Conservation (phyloP, 1,140 invertebrate species). For the Brachionus manjavacas region DNA sequence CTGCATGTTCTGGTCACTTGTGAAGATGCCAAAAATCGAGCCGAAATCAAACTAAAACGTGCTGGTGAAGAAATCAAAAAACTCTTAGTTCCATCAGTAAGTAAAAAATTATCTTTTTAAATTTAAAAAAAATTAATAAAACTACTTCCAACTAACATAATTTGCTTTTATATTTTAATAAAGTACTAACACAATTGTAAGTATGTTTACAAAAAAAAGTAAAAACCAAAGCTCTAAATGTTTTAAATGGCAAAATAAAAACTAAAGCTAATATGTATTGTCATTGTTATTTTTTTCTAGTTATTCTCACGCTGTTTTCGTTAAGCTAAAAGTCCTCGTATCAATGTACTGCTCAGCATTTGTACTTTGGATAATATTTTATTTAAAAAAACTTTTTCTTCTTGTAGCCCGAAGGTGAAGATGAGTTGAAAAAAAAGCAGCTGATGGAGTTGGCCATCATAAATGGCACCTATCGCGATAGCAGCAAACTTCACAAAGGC, state of each 20-base stretch:
- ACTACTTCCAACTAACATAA: neutral
- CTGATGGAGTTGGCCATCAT: constrained; percentile 99
- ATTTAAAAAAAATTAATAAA: neutral
- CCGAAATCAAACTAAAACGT: constrained; percentile 82
- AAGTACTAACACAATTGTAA: neutral
- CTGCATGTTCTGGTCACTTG: constrained; percentile 95
- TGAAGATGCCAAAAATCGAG: constrained; percentile 94
- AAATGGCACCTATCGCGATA: constrained; percentile 81
- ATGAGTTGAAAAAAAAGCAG: constrained; percentile 97
- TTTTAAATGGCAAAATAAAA: neutral
- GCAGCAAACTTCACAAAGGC: neutral
- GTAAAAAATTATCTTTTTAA: neutral
- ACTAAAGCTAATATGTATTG: neutral
- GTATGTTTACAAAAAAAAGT: neutral
- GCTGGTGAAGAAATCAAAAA: constrained; percentile 97
- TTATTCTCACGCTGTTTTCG: neutral
- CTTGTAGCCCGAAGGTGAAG: constrained; percentile 89
- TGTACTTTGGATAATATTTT: no score
- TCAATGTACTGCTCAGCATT: neutral
- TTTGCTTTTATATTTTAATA: neutral
- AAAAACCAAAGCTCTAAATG: neutral
- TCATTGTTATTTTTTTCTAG: neutral
- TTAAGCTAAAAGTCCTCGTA: neutral
- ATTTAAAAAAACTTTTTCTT: neutral
- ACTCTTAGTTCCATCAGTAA: constrained; percentile 68